Conservation (phyloP, 1,140 invertebrate species). For the Lutraria rhynchaena region DNA sequence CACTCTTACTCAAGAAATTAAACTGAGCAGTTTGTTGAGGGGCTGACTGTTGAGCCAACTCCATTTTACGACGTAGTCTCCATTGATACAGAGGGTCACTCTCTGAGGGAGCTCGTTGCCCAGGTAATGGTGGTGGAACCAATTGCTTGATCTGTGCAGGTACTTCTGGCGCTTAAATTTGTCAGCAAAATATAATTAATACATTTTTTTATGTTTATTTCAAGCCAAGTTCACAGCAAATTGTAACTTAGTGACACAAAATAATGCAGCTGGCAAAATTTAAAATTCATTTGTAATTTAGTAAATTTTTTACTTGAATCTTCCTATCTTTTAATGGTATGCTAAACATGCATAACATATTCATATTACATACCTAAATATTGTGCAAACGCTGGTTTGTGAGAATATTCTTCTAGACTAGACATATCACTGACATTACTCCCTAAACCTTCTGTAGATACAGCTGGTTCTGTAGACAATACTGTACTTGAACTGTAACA, state of each 20-base stretch:
- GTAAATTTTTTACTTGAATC: too few species aligned
- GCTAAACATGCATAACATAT: too few species aligned
- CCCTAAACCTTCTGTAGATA: constrained; percentile 75
- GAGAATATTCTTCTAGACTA: constrained; percentile 68
- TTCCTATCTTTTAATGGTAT: too few species aligned
- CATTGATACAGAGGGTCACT: constrained; percentile 77
- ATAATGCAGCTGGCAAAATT: too few species aligned
- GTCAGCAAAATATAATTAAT: neutral
- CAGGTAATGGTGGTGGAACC: constrained; percentile 3
- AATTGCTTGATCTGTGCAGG: neutral
- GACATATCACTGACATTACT: constrained; percentile 65
- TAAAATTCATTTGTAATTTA: too few species aligned
- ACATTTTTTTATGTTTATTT: neutral
- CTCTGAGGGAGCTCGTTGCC: constrained; percentile 50
- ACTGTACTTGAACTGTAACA: constrained; percentile 67
- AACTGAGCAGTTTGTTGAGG: constrained; percentile 27
- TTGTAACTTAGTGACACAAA: too few species aligned
- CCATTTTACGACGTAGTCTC: constrained; percentile 73
- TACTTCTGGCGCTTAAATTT: constrained; percentile 12
- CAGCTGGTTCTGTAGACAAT: constrained; percentile 69
- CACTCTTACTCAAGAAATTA: constrained; percentile 58
- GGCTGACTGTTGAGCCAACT: constrained; percentile 61
- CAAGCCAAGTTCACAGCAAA: neutral
- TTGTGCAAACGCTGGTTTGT: constrained; percentile 67
- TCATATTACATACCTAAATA: constrained; percentile 52